phyloP scores from a whole-genome alignment of 2,888 invertebrate genomes.

The Amphipyra tragopoginis region DNA sequence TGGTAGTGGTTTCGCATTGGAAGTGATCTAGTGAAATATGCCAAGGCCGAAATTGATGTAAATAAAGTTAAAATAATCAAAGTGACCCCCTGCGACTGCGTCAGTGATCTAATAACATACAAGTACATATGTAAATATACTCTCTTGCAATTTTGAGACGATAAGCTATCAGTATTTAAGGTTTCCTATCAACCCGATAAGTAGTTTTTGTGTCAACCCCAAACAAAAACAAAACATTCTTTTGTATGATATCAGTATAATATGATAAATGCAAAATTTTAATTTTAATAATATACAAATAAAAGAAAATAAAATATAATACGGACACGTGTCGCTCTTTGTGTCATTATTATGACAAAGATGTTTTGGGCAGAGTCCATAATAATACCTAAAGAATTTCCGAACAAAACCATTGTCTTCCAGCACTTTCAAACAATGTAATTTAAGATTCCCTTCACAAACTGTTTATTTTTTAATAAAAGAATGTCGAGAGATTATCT shows the following conservation, averaged over 20 bases:
- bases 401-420: conserved; percentile 50
- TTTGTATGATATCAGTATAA: neutral
- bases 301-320: conserved; percentile 13
- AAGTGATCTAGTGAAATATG: no score
- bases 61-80: no score
- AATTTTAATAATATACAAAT: conserved; percentile 1
- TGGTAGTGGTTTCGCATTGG: no score
- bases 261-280: neutral
- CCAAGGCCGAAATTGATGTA: no score
- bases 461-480: neutral
- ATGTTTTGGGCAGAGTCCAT: conserved; percentile 40
- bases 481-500: neutral
- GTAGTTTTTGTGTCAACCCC: conserved; percentile 1
- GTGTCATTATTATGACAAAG: conserved; percentile 43
- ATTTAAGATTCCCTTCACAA: conserved; percentile 20
- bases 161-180: conserved; percentile 27
- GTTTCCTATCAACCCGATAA: conserved; percentile 21
- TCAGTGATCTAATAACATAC: no score
- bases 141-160: conserved; percentile 13
- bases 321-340: conserved; percentile 2
- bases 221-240: conserved; percentile 4
- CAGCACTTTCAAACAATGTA: conserved; percentile 43
- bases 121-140: neutral
- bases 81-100: no score
- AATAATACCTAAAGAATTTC: conserved; percentile 31